Percentiles rank a stretch among this genome's conserved stretches.
phyloP scores from a whole-genome alignment of 2,888 invertebrate species.

The Drosophila mercatorum region DNA sequence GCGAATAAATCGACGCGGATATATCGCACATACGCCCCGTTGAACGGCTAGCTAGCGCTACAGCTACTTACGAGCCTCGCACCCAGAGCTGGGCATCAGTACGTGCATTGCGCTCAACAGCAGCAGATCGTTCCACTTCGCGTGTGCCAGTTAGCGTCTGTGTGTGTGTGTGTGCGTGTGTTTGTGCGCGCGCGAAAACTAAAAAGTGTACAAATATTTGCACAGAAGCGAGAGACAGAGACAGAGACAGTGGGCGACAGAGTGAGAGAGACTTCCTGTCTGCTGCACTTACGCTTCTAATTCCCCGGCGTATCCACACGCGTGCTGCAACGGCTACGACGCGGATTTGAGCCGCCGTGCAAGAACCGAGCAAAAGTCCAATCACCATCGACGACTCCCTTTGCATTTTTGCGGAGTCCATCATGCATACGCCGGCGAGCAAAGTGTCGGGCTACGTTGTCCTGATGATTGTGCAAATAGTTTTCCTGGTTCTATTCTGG shows the following conservation, averaged over 20 bases:
- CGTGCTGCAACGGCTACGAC: constrained; percentile 66
- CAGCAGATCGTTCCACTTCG: constrained; percentile 59
- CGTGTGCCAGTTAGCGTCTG: constrained; percentile 11
- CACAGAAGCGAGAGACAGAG: constrained; percentile 14
- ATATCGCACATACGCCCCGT: constrained; percentile 81
- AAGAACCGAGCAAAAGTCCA: constrained; percentile 37
- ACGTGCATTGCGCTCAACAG: constrained; percentile 69
- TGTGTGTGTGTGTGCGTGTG: neutral
- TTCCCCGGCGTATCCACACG: constrained; percentile 59
- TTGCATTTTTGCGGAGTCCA: constrained; percentile 28
- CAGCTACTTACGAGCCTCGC: constrained; percentile 69
- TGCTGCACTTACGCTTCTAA: constrained; percentile 60
- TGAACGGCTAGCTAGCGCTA: constrained; percentile 42
- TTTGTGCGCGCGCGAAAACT: constrained; percentile 18
- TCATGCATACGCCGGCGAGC: constrained; percentile 82
- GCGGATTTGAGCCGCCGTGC: constrained; percentile 57
- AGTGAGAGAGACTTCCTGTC: constrained; percentile 53
- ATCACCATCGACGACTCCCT: constrained; percentile 31
- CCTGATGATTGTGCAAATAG: constrained; percentile 85
- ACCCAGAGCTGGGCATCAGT: constrained; percentile 64
- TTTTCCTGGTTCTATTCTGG: constrained; percentile 85
- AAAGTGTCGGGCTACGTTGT: constrained; percentile 84
- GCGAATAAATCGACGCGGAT: constrained; percentile 73
- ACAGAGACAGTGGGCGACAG: neutral
- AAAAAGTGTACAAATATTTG: constrained; percentile 54